Evolutionary conservation across 2,888 invertebrate genomes (phyloP), one percentile per base, ranked within the genome.

Genomic region (Chrysodeixis includens): DNA sequence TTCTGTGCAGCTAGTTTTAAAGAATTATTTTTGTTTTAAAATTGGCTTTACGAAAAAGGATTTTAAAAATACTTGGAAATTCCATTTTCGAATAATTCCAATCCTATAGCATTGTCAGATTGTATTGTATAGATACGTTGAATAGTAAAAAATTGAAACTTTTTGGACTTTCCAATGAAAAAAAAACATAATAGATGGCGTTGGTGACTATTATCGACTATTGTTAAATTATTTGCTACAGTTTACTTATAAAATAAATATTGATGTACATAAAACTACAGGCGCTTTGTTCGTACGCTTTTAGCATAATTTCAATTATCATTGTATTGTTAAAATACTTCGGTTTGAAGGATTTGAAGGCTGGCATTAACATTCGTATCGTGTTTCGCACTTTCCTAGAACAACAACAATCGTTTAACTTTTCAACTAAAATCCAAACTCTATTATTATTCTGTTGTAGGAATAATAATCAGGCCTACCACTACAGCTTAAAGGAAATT

Each of bases 321-420:
- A 18, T 20, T 49, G 18, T 20, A 20, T 49, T 49, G 46, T 49
- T 20, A 10, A 49, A 49, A 49, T 49, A 49, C 46, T 49, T 20
- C 46, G 10, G 10, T 18, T 20, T 67, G 69, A 62, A 46, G 30
- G n/a, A 62, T 69, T 63, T 56, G 60, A 61, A 56, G 61, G 18
- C 49, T 64, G 51, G 51, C 69, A 76, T 81, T 69, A 76, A 62
- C 75, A 79, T 78, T 72, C 71, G 32, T 58, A 62, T 53, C 57
- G 63, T 66, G 67, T 60, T 62, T 54, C 65, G 56, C 40, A 40
- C n/a, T 40, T 56, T 49, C 35, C 54, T 61, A 35, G 58, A 73
- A 78, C 67, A 79, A 71, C 67, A 79, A 71, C 73, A 71, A 65
- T 58, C 58, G 65, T 62, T 55, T 18, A 77, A 77, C 76, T 78